These are phyloP conservation scores for Epinotia nisella DNA, from an alignment of 2,888 invertebrate species.

Conservation along the genomic window DNA sequence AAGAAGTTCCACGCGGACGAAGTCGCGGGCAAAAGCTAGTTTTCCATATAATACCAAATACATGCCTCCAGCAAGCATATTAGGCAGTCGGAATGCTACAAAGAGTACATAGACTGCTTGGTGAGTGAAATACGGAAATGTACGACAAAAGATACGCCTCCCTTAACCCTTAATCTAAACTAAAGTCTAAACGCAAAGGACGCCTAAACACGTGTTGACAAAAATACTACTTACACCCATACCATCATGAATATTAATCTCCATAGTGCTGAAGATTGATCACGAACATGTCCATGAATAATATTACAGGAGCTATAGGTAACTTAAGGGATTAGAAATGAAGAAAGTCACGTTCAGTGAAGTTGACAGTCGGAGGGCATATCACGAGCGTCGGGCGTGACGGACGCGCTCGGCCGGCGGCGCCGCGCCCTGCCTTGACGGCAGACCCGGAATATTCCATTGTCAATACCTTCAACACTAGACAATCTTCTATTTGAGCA, in stretches of 20 bases:
- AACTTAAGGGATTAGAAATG: slow-evolving; percentile 31
- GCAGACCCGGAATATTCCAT: slow-evolving; percentile 57
- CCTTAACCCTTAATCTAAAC: too few species aligned
- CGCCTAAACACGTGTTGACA: too few species aligned
- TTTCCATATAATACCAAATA: neutral
- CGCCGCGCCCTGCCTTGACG: slow-evolving; percentile 57
- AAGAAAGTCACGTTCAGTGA: slow-evolving; percentile 41
- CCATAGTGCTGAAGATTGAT: neutral
- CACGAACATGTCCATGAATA: slow-evolving; percentile 17
- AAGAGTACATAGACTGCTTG: neutral
- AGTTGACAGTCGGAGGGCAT: slow-evolving; percentile 63
- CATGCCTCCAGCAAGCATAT: neutral
- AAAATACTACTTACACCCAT: neutral
- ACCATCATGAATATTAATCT: neutral
- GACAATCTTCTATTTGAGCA: slow-evolving; percentile 28
- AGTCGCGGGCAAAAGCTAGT: too few species aligned
- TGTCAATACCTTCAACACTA: slow-evolving; percentile 30
- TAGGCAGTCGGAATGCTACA: neutral
- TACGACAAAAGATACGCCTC: too few species aligned
- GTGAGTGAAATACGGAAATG: neutral
- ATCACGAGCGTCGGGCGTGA: slow-evolving; percentile 69
- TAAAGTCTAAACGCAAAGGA: too few species aligned
- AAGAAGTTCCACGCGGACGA: too few species aligned
- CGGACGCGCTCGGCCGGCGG: slow-evolving; percentile 73
- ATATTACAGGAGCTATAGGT: neutral